A percentile compares a stretch with the other conserved stretches of the same genome.
phyloP scores from a whole-genome alignment of 1,140 invertebrate genomes.

The Leptoteleia sp. region DNA sequence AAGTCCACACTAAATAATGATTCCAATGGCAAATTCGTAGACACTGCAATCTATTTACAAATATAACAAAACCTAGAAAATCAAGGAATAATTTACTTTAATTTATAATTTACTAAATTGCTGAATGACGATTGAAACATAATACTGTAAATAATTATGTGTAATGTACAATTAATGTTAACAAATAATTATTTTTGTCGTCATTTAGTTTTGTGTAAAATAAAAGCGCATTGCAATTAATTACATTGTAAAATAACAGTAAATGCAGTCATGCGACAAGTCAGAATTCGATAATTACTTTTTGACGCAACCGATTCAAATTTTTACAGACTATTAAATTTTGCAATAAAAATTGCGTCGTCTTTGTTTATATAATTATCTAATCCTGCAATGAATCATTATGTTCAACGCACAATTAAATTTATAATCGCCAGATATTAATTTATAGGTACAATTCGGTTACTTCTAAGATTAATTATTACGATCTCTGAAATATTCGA shows the following conservation, averaged over 20 bases:
- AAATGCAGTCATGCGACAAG: too few species aligned
- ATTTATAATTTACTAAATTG: background rate
- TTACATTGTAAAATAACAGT: too few species aligned
- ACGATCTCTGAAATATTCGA: conserved; percentile 56
- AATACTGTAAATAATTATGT: too few species aligned
- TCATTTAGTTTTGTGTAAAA: too few species aligned
- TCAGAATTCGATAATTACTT: too few species aligned
- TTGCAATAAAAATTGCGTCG: too few species aligned
- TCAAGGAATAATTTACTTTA: background rate
- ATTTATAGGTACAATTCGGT: conserved; percentile 44
- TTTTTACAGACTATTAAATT: too few species aligned
- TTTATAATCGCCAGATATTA: conserved; percentile 31
- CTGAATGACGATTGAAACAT: background rate
- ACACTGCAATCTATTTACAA: background rate
- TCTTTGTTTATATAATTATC: too few species aligned
- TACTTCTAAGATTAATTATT: conserved; percentile 53
- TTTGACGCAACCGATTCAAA: too few species aligned
- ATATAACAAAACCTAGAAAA: background rate
- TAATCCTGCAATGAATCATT: conserved; percentile 4
- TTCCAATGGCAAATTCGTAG: background rate
- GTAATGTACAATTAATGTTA: too few species aligned
- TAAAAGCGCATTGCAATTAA: too few species aligned
- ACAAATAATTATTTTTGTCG: too few species aligned
- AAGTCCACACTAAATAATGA: conserved; percentile 9
- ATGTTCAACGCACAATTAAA: conserved; percentile 30